Evolutionary conservation across 2,113 vertebrate species (phyloP).

Genomic region (Ascaphus truei): DNA sequence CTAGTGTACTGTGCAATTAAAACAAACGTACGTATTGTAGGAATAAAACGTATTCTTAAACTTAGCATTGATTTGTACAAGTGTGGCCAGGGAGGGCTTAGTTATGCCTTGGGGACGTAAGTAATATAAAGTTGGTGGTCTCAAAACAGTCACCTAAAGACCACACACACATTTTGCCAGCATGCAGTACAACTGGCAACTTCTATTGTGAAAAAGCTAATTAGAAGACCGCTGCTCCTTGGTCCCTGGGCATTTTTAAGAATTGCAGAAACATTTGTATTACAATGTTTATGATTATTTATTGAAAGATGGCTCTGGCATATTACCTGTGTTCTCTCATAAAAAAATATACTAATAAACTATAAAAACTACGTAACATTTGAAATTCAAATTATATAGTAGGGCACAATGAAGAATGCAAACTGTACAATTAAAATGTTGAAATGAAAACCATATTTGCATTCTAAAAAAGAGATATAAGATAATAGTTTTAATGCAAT

Average conservation of each 20-base stretch:
- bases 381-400: too few relatives aligned
- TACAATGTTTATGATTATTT: background rate
- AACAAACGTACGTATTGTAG: background rate
- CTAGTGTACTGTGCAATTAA: background rate
- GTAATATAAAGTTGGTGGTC: conserved; percentile 32
- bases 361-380: too few relatives aligned
- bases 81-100: conserved; percentile 28
- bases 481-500: too few relatives aligned
- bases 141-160: conserved; percentile 26
- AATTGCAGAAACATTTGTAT: background rate
- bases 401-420: too few relatives aligned
- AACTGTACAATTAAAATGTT: too few relatives aligned
- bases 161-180: conserved; percentile 24
- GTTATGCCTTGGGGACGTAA: conserved; percentile 27
- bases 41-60: background rate
- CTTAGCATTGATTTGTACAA: background rate
- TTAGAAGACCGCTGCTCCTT: conserved; percentile 5
- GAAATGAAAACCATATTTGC: too few relatives aligned
- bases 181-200: conserved; percentile 4
- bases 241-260: background rate
- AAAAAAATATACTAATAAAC: too few relatives aligned
- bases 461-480: too few relatives aligned
- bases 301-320: background rate
- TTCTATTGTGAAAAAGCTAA: conserved; percentile 20
- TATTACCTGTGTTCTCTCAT: background rate